phyloP scores from a whole-genome alignment of 2,888 invertebrate genomes.

The Lithophane semibrunnea region DNA sequence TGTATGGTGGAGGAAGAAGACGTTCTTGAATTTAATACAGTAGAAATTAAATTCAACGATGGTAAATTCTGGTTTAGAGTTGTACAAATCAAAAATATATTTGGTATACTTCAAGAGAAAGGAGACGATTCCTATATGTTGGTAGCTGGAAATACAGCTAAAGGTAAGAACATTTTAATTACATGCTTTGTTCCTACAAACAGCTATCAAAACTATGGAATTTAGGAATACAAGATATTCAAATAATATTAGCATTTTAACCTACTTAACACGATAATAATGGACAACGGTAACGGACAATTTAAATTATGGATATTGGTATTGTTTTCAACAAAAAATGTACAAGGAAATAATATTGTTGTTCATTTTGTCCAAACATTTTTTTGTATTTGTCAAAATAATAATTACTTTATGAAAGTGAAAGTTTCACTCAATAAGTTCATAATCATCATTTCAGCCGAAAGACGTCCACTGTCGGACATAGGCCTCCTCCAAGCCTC shows the following conservation, averaged over 20 bases:
- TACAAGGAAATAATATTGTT: not conserved
- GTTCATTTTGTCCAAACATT: not conserved
- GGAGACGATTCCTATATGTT: constrained; percentile 89
- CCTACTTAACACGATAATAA: too few species aligned
- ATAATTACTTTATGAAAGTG: not conserved
- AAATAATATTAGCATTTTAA: not conserved
- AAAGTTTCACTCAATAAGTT: not conserved
- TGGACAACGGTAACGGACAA: too few species aligned
- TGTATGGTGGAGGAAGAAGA: constrained; percentile 51
- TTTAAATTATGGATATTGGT: too few species aligned
- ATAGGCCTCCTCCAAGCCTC: too few species aligned
- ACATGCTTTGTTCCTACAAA: not conserved
- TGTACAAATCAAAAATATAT: constrained; percentile 84
- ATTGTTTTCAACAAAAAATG: not conserved
- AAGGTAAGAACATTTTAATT: constrained; percentile 85
- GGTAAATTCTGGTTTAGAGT: constrained; percentile 89
- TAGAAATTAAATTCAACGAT: constrained; percentile 69
- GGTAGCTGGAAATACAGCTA: constrained; percentile 93
- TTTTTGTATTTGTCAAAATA: not conserved
- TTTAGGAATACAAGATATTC: not conserved
- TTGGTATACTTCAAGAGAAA: constrained; percentile 86
- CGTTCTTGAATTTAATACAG: constrained; percentile 74
- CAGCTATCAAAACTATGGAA: not conserved
- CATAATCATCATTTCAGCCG: too few species aligned
- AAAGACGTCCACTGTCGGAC: too few species aligned